Percentiles rank a stretch among this genome's conserved stretches.
Evolutionary conservation across 2,888 invertebrate species (phyloP).

Genomic region (Brenthis daphne): DNA sequence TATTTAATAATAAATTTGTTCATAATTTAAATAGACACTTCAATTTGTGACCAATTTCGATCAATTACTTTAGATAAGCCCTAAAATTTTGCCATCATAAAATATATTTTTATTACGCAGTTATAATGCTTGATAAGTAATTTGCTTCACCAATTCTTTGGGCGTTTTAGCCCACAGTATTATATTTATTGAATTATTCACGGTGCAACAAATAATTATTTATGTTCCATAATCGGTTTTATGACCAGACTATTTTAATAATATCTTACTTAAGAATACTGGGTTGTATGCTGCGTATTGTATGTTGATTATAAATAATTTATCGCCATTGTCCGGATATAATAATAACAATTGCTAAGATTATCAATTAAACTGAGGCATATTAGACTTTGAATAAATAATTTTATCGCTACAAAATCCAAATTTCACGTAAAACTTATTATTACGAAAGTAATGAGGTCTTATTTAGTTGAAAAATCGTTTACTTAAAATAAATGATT

Average conservation of each 20-base stretch:
- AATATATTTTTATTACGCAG: conserved; percentile 34
- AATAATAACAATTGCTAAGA: conserved; percentile 12
- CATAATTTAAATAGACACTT: conserved; percentile 10
- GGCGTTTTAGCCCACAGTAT: conserved; percentile 6
- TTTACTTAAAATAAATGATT: neutral
- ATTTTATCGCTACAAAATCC: neutral
- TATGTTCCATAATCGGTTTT: conserved; percentile 25
- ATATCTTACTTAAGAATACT: conserved; percentile 19
- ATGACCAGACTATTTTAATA: conserved; percentile 22
- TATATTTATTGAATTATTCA: conserved; percentile 29
- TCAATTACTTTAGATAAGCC: conserved; percentile 13
- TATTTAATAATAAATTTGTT: conserved; percentile 7
- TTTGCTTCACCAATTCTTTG: conserved; percentile 29
- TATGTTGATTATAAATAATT: conserved; percentile 9
- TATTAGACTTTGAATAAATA: neutral
- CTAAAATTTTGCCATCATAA: conserved; percentile 33
- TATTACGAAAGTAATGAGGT: neutral
- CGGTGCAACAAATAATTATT: conserved; percentile 24
- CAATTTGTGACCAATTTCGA: conserved; percentile 21
- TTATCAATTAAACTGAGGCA: conserved; percentile 3
- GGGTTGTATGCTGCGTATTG: conserved; percentile 1
- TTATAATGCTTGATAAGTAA: conserved; percentile 40
- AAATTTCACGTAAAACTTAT: neutral
- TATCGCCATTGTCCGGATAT: conserved; percentile 15
- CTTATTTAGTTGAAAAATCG: neutral